Conservation (phyloP, 2,888 invertebrate species). For the Tigriopus californicus region DNA sequence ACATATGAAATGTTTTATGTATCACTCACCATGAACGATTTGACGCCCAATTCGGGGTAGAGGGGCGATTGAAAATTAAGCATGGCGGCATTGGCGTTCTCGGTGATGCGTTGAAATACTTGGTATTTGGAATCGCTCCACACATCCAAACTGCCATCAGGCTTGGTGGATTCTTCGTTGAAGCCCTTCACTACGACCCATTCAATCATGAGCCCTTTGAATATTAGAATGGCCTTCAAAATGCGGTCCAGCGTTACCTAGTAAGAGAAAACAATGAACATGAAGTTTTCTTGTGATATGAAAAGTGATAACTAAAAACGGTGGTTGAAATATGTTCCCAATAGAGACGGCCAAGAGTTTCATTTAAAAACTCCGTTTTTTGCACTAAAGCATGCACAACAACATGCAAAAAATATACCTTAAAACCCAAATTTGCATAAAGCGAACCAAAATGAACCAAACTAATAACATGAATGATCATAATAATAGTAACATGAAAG, state of each 20-base stretch:
- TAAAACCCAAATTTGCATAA: too few species aligned
- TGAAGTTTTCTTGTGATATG: too few species aligned
- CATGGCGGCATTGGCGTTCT: conserved; percentile 89
- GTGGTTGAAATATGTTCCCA: too few species aligned
- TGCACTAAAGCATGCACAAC: too few species aligned
- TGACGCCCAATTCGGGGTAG: conserved; percentile 68
- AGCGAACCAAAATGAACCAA: too few species aligned
- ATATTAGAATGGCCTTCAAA: conserved; percentile 68
- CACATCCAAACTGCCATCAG: conserved; percentile 36
- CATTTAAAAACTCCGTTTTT: too few species aligned
- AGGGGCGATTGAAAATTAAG: conserved; percentile 81
- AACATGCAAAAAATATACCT: too few species aligned
- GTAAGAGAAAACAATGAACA: too few species aligned
- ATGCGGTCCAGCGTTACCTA: conserved; percentile 55
- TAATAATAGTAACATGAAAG: too few species aligned
- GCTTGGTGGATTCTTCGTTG: conserved; percentile 25
- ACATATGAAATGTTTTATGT: conserved; percentile 1
- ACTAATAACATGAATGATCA: too few species aligned
- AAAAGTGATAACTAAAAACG: too few species aligned
- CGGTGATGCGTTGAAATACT: conserved; percentile 82
- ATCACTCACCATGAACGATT: conserved; percentile 59
- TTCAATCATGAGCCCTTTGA: conserved; percentile 82
- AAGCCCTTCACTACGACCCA: conserved; percentile 76
- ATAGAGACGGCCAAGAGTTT: too few species aligned
- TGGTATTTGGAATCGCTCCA: conserved; percentile 81